These are phyloP conservation scores for Leucophenga montana DNA, from an alignment of 2,888 invertebrate genomes.

Conservation along the genomic window DNA sequence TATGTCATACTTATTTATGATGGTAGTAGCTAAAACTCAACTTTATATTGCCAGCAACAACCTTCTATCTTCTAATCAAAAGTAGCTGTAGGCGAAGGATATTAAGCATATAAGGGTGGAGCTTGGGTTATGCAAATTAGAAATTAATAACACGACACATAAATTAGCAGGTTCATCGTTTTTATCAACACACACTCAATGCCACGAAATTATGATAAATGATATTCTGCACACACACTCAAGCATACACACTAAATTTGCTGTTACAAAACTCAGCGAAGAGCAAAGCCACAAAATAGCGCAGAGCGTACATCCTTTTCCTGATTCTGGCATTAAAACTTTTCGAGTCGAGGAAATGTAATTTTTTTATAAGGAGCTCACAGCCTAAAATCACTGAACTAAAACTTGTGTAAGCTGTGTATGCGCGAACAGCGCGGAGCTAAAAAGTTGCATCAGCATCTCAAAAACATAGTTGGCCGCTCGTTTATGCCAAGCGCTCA, in stretches of 20 bases:
- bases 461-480: background rate
- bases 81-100: background rate
- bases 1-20: slow-evolving; percentile 8
- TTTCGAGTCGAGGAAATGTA: slow-evolving; percentile 65
- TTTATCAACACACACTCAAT: slow-evolving; percentile 60
- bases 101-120: background rate
- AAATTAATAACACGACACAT: slow-evolving; percentile 64
- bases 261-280: slow-evolving; percentile 43
- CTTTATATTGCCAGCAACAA: background rate
- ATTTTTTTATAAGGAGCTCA: slow-evolving; percentile 46
- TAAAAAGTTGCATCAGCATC: background rate
- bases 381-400: slow-evolving; percentile 64
- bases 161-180: slow-evolving; percentile 64
- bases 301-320: slow-evolving; percentile 63
- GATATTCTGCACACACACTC: slow-evolving; percentile 64
- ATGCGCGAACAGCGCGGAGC: no score
- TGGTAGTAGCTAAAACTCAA: background rate
- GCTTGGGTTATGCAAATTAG: slow-evolving; percentile 61
- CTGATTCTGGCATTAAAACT: slow-evolving; percentile 56
- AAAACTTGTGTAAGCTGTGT: slow-evolving; percentile 52
- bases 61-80: background rate
- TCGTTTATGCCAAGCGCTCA: background rate
- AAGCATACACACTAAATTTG: slow-evolving; percentile 36
- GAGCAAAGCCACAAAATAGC: slow-evolving; percentile 59
- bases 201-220: slow-evolving; percentile 66